These are phyloP conservation scores for Aplocera efformata DNA, from an alignment of 2,888 invertebrate species.

Conservation along the genomic window DNA sequence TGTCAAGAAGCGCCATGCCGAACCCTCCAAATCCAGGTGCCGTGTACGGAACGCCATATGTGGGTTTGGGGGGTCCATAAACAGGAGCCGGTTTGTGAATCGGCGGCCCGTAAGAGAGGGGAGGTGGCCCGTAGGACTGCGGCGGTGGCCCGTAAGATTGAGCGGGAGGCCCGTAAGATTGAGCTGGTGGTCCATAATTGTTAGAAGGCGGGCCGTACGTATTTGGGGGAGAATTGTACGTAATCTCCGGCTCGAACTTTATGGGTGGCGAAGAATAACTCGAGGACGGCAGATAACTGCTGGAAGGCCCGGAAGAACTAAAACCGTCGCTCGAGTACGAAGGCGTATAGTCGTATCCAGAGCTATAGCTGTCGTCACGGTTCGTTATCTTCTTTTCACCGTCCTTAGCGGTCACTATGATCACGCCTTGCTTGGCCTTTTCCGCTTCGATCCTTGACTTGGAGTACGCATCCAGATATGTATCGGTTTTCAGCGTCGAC, in stretches of 20 bases:
- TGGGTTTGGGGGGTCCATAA: constrained; percentile 68
- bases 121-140: constrained; percentile 56
- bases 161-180: constrained; percentile 50
- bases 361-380: constrained; percentile 66
- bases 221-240: constrained; percentile 52
- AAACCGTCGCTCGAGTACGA: constrained; percentile 58
- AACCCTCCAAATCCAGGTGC: constrained; percentile 52
- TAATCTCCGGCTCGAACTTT: constrained; percentile 58
- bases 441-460: constrained; percentile 76
- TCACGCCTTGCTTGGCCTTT: constrained; percentile 66
- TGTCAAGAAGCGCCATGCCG: constrained; percentile 79
- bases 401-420: constrained; percentile 70
- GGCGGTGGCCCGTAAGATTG: constrained; percentile 60
- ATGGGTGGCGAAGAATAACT: constrained; percentile 55
- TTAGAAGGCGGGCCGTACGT: constrained; percentile 59
- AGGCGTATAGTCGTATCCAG: constrained; percentile 68
- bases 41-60: constrained; percentile 79
- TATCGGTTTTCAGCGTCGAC: constrained; percentile 69
- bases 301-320: constrained; percentile 37
- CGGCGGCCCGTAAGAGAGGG: constrained; percentile 45
- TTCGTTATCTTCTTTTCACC: constrained; percentile 73
- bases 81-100: constrained; percentile 47
- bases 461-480: constrained; percentile 83
- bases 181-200: constrained; percentile 56
- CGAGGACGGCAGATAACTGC: constrained; percentile 52